Evolutionary conservation across 2,888 invertebrate species (phyloP).

Genomic region (Patella pellucida): DNA sequence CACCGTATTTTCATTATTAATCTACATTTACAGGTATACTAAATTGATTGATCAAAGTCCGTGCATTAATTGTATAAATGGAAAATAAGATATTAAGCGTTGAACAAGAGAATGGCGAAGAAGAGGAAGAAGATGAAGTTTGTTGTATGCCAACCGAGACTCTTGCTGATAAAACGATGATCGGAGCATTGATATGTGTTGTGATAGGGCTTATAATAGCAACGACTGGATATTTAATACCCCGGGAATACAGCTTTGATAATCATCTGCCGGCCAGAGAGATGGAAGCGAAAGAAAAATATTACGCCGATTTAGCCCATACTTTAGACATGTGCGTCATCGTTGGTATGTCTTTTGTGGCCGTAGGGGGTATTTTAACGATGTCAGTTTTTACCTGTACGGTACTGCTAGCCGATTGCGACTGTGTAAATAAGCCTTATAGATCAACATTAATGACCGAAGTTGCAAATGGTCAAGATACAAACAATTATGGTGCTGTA

Average conservation of each 20-base stretch:
- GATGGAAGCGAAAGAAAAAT: slow-evolving; percentile 53
- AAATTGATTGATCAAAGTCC: too few species aligned
- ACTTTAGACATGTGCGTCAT: slow-evolving; percentile 47
- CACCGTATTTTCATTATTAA: too few species aligned
- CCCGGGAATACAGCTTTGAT: slow-evolving; percentile 49
- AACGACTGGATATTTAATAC: slow-evolving; percentile 48
- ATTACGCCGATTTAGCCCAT: slow-evolving; percentile 41
- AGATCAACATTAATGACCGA: too few species aligned
- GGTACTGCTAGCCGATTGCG: slow-evolving; percentile 20
- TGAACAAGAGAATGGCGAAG: neutral
- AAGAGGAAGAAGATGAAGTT: neutral
- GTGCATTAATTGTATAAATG: too few species aligned
- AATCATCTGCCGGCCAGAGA: slow-evolving; percentile 47
- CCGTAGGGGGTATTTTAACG: slow-evolving; percentile 43
- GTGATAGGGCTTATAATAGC: slow-evolving; percentile 45
- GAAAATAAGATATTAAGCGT: too few species aligned
- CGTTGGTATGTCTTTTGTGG: slow-evolving; percentile 50
- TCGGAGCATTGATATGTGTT: slow-evolving; percentile 37
- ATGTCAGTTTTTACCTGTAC: slow-evolving; percentile 33
- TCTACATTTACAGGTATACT: too few species aligned
- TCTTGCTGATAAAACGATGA: slow-evolving; percentile 33
- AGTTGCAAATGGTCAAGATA: too few species aligned
- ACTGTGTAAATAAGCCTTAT: neutral
- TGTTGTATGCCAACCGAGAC: slow-evolving; percentile 12
- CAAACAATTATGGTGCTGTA: too few species aligned